Evolutionary conservation across 1,140 invertebrate species (phyloP).

Genomic region (Aphelinus certus): DNA sequence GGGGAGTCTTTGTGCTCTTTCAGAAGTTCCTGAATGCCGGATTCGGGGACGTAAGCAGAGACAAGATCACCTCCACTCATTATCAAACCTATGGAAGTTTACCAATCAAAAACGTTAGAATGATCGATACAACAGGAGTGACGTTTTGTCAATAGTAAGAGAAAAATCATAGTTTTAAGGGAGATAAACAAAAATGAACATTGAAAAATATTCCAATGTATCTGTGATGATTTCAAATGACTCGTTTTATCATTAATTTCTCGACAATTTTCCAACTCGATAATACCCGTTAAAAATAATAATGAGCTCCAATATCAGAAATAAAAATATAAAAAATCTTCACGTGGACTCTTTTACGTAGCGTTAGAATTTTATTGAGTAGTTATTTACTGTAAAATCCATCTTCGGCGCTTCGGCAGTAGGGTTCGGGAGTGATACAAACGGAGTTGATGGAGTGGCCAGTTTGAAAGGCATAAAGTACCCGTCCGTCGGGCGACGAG

Average conservation of each 20-base stretch:
- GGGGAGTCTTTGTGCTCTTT: slow-evolving; percentile 62
- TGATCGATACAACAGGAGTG: no score
- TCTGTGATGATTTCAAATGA: no score
- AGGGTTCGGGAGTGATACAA: slow-evolving; percentile 65
- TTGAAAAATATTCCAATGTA: no score
- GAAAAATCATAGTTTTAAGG: no score
- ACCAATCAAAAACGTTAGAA: no score
- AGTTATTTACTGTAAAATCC: slow-evolving; percentile 63
- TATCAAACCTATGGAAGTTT: slow-evolving; percentile 57
- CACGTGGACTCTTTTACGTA: no score
- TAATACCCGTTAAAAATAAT: background rate
- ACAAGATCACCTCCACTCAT: slow-evolving; percentile 66
- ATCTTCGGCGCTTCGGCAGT: slow-evolving; percentile 58
- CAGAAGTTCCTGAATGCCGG: slow-evolving; percentile 62
- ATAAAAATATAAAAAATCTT: no score
- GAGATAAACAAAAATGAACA: no score
- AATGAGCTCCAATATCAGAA: background rate
- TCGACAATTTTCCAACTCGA: no score
- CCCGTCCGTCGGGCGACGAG: slow-evolving; percentile 62
- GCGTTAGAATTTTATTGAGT: background rate
- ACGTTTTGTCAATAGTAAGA: no score
- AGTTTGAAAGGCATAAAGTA: slow-evolving; percentile 62
- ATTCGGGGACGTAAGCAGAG: slow-evolving; percentile 65
- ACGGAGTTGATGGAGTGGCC: slow-evolving; percentile 65
- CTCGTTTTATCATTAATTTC: no score